Conservation (phyloP, 2,888 invertebrate genomes). For the Thalpophila matura region DNA sequence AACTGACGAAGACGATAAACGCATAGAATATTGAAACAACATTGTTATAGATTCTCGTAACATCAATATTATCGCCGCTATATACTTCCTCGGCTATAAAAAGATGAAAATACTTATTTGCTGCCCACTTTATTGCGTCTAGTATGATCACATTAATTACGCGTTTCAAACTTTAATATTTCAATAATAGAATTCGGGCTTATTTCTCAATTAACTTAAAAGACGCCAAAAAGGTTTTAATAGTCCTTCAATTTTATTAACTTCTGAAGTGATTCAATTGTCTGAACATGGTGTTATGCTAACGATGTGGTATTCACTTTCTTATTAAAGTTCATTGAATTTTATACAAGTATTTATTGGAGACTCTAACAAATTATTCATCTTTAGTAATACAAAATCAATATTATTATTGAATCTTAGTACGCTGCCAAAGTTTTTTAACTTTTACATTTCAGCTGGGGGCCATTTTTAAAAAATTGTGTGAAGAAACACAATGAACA, state of each 20-base stretch:
- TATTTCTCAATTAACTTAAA: constrained; percentile 38
- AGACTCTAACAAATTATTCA: constrained; percentile 41
- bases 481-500: constrained; percentile 67
- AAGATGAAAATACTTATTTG: constrained; percentile 79
- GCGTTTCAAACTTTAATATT: constrained; percentile 72
- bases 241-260: constrained; percentile 38
- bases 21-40: constrained; percentile 72
- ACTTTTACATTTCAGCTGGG: constrained; percentile 65
- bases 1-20: constrained; percentile 70
- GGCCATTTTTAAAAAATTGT: constrained; percentile 69
- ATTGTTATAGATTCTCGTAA: constrained; percentile 71
- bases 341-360: constrained; percentile 21
- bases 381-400: constrained; percentile 63
- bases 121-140: constrained; percentile 76
- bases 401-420: constrained; percentile 68
- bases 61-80: constrained; percentile 69
- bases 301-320: constrained; percentile 25
- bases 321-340: constrained; percentile 13
- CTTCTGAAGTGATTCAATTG: constrained; percentile 48
- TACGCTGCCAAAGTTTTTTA: constrained; percentile 61
- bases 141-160: constrained; percentile 78
- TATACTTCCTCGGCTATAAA: constrained; percentile 76
- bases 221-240: constrained; percentile 25
- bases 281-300: constrained; percentile 16
- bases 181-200: constrained; percentile 67